Evolutionary conservation across 2,888 invertebrate genomes (phyloP), one percentile per base, ranked within the genome.

Genomic region (Hybos culiciformis): DNA sequence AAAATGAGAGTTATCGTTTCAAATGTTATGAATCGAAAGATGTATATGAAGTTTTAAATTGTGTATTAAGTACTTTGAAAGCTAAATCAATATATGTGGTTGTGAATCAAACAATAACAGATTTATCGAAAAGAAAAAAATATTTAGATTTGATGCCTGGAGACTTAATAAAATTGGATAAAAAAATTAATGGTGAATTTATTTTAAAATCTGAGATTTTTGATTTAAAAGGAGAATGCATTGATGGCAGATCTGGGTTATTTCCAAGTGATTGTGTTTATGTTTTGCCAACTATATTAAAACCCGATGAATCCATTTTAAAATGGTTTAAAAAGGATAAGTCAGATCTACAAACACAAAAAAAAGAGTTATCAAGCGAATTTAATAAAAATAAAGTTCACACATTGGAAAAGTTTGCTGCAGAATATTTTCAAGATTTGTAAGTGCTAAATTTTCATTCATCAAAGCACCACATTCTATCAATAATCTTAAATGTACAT

Each of bases 1-100:
- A 83, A 52, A 82, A 83, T 51, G 91, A 93, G 62, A 90, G 92
- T 62, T 92, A 87, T 62, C 78, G 83, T 4, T 93, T 96, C 63
- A 84, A 86, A 58, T 86, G 87, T 51, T 80, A 83, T 3, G 88
- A 91, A 57, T 84, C 92, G 0, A 80, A 84, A 54, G 90, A 87
- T 65, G 77, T 93, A 56, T 75, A 79, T 48, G 80, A 84, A 47
- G 68, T 94, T 12, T 77, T 94, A 3, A 82, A 84, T 50, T 83
- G 78, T 55, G 77, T 94, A 60, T 72, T 94, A 15, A 83, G 85
- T 56, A 92, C 91, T 5, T 69, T 96, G 36, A 90, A 86, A 62
- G 78, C 83, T 53, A 73, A 88, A 42, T 92, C 93, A 0, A 74
- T 77, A 52, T 93, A 80, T 59, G 87, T 83, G 8, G 80, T 94